Conservation (phyloP, 2,888 invertebrate species). For the Scaptomyza caliginosa region DNA sequence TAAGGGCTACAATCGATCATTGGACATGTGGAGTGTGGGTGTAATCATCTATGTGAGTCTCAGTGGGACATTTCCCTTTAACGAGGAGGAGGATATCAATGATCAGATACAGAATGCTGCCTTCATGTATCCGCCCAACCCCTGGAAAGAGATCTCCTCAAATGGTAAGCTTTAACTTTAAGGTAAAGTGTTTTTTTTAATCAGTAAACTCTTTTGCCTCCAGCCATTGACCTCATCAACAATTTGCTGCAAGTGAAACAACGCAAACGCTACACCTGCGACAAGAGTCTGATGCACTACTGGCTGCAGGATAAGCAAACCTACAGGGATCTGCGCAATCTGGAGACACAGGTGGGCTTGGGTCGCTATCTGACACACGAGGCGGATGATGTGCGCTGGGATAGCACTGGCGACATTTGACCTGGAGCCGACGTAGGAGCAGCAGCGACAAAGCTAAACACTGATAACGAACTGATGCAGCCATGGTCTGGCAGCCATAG, state of each 20-base stretch:
- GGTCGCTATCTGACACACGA: conserved; percentile 95
- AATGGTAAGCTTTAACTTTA: conserved; percentile 90
- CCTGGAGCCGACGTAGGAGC: conserved; percentile 45
- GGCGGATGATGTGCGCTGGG: conserved; percentile 96
- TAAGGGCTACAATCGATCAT: conserved; percentile 98
- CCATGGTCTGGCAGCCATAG: conserved; percentile 48
- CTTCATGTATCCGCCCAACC: conserved; percentile 99
- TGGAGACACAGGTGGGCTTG: conserved; percentile 88
- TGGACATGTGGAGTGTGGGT: conserved; percentile 99
- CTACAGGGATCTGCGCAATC: conserved; percentile 95
- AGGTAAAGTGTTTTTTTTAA: too few species aligned
- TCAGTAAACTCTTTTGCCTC: too few species aligned
- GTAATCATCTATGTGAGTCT: conserved; percentile 99
- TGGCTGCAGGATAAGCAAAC: conserved; percentile 99
- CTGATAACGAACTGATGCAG: conserved; percentile 35
- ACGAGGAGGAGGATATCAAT: conserved; percentile 99
- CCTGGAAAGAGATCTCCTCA: conserved; percentile 98
- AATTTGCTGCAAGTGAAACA: conserved; percentile 98
- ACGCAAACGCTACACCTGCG: conserved; percentile 96
- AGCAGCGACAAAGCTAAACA: conserved; percentile 3
- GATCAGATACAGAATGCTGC: conserved; percentile 99
- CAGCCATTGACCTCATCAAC: conserved; percentile 98
- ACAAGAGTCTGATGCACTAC: conserved; percentile 96
- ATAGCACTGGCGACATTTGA: conserved; percentile 83
- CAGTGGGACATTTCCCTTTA: conserved; percentile 99